Evolutionary conservation across 2,888 invertebrate species (phyloP).

Genomic region (Alitta virens): DNA sequence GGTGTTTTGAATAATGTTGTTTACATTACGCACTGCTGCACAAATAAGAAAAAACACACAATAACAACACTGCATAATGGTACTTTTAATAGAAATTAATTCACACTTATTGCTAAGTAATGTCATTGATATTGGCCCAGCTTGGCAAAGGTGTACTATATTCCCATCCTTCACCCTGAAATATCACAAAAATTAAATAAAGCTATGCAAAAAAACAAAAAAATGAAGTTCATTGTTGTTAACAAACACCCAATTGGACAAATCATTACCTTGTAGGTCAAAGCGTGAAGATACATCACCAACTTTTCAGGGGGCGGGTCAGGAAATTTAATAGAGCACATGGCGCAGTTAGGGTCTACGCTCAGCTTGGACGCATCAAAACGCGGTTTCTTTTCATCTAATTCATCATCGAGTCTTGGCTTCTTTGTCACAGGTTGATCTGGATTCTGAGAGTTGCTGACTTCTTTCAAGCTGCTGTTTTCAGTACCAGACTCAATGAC

Average conservation of each 20-base stretch:
- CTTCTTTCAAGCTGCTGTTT: background rate
- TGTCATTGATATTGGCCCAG: background rate
- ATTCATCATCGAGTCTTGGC: background rate
- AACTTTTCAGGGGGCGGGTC: constrained; percentile 90
- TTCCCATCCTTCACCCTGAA: background rate
- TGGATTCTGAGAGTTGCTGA: background rate
- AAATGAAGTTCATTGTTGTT: too few species aligned
- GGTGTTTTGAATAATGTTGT: too few species aligned
- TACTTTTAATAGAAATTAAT: too few species aligned
- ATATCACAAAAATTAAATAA: too few species aligned
- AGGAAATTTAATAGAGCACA: constrained; percentile 63
- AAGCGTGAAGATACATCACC: constrained; percentile 92
- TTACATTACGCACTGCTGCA: too few species aligned
- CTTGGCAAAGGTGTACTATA: background rate
- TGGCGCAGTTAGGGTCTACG: background rate
- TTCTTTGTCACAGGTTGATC: constrained; percentile 2
- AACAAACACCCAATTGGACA: too few species aligned
- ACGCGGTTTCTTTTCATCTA: background rate
- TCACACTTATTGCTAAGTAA: too few species aligned
- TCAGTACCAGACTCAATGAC: background rate
- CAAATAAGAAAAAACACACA: too few species aligned
- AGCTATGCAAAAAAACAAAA: too few species aligned
- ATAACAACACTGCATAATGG: too few species aligned
- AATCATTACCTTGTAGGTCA: constrained; percentile 48
- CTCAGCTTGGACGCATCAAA: constrained; percentile 12